Evolutionary conservation across 2,113 vertebrate species (phyloP), one percentile per base, ranked within the genome.

Genomic region (Sminthopsis crassicaudata): DNA sequence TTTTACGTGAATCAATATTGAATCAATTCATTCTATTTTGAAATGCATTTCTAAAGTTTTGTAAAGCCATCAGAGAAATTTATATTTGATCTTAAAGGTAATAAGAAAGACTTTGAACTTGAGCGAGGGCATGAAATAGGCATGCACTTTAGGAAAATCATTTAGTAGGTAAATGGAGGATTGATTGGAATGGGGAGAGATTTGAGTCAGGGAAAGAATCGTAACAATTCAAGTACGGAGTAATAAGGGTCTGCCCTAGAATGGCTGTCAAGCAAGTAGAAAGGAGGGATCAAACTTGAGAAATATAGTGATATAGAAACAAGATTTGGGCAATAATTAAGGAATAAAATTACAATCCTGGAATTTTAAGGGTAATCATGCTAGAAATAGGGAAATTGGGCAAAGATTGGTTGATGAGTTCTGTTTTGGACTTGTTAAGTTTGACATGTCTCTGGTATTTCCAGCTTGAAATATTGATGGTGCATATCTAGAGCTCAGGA

Each of bases 31-130:
- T 98, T 98, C 93, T 98, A 97, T 98, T 98, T 97, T 97, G 96
- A 98, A 98, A 98, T 98, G 98, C 97, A 98, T 97, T 97, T 98
- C 96, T 96, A 97, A 97, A 46, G 95, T 98, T 98, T 98, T 67
- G 30, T 14, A 67, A 67, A 67, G 57, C 11, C 57, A 67, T 67
- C 57, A 67, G 11, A 67, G 57, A 67, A 67, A 67, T 14, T 67
- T 36, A 11, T 67, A 67, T 67, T 30, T 67, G 57, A 67, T 67
- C 57, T 67, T 67, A 67, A 67, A 67, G 10, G 30, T 36, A 36
- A 67, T 67, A 67, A 30, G 27, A 67, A 67, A 67, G 57, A 67
- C 30, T 36, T 67, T 67, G 57, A 30, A 3, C 57, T 67, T 67
- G 30, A 67, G 27, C 14, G 23, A 12, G 30, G 11, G 30, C 36